Conservation (phyloP, 2,888 invertebrate species). For the Pharmacophagus antenor region DNA sequence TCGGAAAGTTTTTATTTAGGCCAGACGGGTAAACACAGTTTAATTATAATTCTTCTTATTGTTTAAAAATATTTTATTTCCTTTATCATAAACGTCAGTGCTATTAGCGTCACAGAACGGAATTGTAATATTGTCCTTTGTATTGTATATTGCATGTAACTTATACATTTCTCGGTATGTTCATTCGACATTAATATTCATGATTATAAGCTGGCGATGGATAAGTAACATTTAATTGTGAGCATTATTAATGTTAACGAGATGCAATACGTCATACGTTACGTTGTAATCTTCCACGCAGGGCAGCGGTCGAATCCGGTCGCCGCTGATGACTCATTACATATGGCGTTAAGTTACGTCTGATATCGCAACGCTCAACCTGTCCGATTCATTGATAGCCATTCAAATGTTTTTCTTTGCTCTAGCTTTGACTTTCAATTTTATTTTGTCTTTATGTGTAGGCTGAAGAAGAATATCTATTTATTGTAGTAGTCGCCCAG, state of each 20-base stretch:
- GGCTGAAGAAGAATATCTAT: no score
- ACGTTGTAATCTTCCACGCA: constrained; percentile 55
- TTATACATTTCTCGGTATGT: constrained; percentile 16
- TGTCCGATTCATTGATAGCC: constrained; percentile 23
- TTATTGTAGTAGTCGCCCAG: no score
- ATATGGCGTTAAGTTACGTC: constrained; percentile 18
- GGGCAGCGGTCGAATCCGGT: constrained; percentile 46
- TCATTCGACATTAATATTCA: background rate
- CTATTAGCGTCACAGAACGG: constrained; percentile 25
- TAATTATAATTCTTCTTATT: constrained; percentile 15
- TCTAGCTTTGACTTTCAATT: constrained; percentile 4
- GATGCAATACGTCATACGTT: constrained; percentile 41
- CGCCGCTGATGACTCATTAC: constrained; percentile 50
- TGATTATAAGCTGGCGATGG: constrained; percentile 6
- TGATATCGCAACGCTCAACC: constrained; percentile 20
- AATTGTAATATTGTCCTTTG: constrained; percentile 32
- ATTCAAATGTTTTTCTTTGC: constrained; percentile 16
- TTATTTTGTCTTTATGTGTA: no score
- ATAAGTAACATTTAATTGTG: background rate
- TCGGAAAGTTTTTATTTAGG: constrained; percentile 26
- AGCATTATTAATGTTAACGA: constrained; percentile 25
- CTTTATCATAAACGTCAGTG: constrained; percentile 12
- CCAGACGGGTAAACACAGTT: background rate
- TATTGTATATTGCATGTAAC: constrained; percentile 2
- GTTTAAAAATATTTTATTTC: constrained; percentile 13